These are phyloP conservation scores for Probosciger aterrimus DNA, from an alignment of 2,113 vertebrate genomes.

Conservation along the genomic window DNA sequence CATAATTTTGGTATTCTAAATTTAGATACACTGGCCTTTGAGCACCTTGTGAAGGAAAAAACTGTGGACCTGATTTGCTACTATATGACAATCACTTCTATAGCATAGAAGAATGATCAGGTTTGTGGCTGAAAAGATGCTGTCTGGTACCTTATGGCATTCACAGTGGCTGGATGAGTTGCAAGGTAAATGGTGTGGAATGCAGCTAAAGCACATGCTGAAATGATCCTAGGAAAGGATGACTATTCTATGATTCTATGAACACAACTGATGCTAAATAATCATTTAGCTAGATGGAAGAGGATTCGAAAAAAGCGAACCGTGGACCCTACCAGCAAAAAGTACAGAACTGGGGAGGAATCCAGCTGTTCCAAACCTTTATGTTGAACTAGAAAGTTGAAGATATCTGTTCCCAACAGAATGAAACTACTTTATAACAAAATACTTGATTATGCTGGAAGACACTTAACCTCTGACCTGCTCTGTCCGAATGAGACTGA, in stretches of 20 bases:
- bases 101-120: background rate
- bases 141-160: background rate
- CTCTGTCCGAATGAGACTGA: background rate
- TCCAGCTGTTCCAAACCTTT: fast-evolving
- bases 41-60: background rate
- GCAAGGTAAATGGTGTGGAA: background rate
- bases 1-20: background rate
- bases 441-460: background rate
- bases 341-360: background rate
- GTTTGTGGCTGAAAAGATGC: background rate
- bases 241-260: background rate
- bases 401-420: background rate
- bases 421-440: background rate
- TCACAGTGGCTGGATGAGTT: background rate
- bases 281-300: background rate
- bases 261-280: background rate
- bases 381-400: background rate
- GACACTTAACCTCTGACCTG: background rate
- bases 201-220: fast-evolving
- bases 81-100: background rate
- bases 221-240: background rate
- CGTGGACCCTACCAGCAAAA: background rate
- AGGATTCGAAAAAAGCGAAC: background rate
- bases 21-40: background rate
- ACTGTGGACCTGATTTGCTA: background rate